These are phyloP conservation scores for Sciurus niger DNA, from an alignment of 2,113 vertebrate genomes.

Conservation along the genomic window DNA sequence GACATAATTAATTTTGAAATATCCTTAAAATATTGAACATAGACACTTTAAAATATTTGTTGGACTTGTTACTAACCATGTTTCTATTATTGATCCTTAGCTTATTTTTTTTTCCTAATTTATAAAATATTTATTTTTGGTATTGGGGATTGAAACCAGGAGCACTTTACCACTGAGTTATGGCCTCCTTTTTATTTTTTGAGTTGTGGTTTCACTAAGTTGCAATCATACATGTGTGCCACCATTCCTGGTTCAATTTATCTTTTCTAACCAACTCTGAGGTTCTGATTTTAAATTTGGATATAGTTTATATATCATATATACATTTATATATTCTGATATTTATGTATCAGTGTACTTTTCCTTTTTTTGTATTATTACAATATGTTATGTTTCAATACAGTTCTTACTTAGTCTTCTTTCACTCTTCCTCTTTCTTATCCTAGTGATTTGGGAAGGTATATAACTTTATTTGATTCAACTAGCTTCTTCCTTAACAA, in stretches of 20 bases:
- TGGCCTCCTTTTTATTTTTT: no score
- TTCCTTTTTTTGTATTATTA: neutral
- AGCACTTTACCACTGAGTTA: no score
- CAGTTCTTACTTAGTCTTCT: neutral
- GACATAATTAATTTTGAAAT: neutral
- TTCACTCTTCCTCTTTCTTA: neutral
- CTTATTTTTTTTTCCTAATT: neutral
- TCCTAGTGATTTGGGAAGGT: neutral
- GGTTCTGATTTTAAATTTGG: neutral
- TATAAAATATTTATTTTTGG: neutral
- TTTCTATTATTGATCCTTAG: neutral
- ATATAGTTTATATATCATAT: neutral
- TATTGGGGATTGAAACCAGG: neutral
- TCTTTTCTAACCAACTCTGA: neutral
- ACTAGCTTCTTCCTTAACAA: neutral
- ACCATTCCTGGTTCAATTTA: neutral
- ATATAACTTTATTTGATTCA: neutral
- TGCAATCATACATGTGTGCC: no score
- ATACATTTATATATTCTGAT: neutral
- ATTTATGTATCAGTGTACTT: neutral
- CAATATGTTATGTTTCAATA: neutral
- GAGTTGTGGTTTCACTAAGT: no score
- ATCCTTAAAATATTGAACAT: neutral
- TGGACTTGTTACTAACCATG: neutral
- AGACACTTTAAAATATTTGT: conserved; percentile 11